Percentiles rank a stretch among this genome's conserved stretches.
These are phyloP conservation scores for Crocuta crocuta DNA, from an alignment of 2,113 vertebrate species.

Conservation along the genomic window DNA sequence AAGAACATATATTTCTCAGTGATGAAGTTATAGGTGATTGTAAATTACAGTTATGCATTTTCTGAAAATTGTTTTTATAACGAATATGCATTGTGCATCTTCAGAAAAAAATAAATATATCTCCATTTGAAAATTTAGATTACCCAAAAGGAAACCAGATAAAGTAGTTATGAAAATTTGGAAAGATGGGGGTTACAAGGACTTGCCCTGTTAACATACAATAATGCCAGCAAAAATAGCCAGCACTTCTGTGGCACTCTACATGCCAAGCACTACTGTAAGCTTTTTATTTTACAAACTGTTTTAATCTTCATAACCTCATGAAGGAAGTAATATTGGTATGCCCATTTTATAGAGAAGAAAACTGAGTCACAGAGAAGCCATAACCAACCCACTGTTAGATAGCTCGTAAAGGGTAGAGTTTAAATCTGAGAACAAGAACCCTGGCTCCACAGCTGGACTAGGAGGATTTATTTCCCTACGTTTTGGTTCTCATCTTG, in stretches of 20 bases:
- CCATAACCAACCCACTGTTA: background rate
- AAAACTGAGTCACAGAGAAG: background rate
- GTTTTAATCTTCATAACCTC: background rate
- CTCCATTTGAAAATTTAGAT: background rate
- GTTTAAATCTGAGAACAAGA: background rate
- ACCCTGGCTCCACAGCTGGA: background rate
- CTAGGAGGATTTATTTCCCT: background rate
- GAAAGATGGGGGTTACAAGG: background rate
- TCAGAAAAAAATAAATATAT: background rate
- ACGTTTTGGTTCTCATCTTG: background rate
- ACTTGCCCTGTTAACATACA: background rate
- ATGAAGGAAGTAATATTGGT: background rate
- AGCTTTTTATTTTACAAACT: conserved; percentile 20
- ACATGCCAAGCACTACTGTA: background rate
- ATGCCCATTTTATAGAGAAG: background rate
- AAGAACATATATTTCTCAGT: background rate
- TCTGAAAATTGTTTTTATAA: background rate
- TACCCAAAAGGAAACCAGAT: background rate
- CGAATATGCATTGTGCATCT: background rate
- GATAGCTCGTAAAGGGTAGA: background rate
- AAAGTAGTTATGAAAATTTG: background rate
- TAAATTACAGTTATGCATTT: background rate
- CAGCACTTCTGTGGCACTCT: background rate
- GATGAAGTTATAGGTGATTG: background rate
- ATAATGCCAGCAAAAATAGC: background rate